Evolutionary conservation across 2,113 vertebrate species (phyloP).

Genomic region (Telmatochromis sp.): DNA sequence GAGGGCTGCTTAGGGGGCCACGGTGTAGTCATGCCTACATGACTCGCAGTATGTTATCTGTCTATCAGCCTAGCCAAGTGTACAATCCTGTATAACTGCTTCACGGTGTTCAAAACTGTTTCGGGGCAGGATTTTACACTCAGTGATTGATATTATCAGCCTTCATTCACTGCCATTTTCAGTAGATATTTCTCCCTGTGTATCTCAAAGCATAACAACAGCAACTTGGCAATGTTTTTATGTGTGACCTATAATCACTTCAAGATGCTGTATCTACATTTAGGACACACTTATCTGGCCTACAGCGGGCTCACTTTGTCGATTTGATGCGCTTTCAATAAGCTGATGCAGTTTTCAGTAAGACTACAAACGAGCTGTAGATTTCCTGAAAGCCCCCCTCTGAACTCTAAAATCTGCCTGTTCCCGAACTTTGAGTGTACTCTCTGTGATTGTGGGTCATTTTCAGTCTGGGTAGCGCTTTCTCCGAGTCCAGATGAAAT

Average conservation of each 20-base stretch:
- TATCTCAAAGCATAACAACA: not conserved
- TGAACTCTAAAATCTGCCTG: not conserved
- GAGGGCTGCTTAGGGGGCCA: constrained; percentile 36
- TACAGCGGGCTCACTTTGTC: not conserved
- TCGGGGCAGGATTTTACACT: not conserved
- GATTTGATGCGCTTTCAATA: not conserved
- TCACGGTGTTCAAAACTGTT: constrained; percentile 18
- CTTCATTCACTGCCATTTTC: not conserved
- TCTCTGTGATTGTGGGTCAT: constrained; percentile 21
- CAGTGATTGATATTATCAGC: not conserved
- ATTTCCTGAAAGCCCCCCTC: not conserved
- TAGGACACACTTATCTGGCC: not conserved
- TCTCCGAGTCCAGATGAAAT: not conserved
- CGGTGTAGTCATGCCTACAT: constrained; percentile 54
- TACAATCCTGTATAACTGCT: constrained; percentile 17
- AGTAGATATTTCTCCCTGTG: not conserved
- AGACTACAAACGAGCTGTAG: not conserved
- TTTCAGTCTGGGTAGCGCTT: not conserved
- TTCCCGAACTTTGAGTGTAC: not conserved
- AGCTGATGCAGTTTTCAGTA: not conserved
- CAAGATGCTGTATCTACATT: not conserved
- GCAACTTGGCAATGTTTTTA: not conserved
- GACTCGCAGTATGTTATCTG: constrained; percentile 57
- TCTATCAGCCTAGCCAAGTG: constrained; percentile 46
- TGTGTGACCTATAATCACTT: constrained; percentile 10